Evolutionary conservation across 2,113 vertebrate genomes (phyloP).

Genomic region (Marmota flaviventris): DNA sequence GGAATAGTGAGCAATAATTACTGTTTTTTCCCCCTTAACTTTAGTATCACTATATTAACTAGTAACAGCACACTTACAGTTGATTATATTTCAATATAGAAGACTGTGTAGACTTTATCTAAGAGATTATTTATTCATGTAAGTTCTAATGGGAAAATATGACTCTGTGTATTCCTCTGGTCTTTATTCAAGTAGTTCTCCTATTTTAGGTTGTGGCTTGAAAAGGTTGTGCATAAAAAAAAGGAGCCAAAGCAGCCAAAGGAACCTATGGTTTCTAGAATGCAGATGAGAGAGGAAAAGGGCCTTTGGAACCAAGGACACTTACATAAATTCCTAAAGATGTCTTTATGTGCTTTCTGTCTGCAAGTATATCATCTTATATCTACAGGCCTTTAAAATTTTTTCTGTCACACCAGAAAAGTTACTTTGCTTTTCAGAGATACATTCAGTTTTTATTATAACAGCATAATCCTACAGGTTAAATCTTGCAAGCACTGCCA

Average conservation of each 20-base stretch:
- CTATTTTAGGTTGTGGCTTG: background rate
- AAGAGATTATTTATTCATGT: background rate
- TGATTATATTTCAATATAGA: background rate
- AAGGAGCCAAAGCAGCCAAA: background rate
- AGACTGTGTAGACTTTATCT: background rate
- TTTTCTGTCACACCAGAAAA: slow-evolving; percentile 42
- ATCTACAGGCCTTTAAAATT: background rate
- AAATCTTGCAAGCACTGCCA: slow-evolving; percentile 36
- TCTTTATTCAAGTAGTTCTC: background rate
- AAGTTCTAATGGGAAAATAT: background rate
- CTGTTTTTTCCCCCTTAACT: slow-evolving; percentile 2
- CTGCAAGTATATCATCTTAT: background rate
- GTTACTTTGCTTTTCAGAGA: slow-evolving; percentile 50
- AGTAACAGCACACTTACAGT: background rate
- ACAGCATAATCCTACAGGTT: slow-evolving; percentile 14
- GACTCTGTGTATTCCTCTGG: background rate
- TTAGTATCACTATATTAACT: slow-evolving; percentile 14
- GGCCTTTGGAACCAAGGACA: background rate
- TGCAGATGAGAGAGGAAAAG: background rate
- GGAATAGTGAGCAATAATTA: background rate
- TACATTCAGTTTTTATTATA: slow-evolving; percentile 59
- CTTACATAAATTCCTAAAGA: background rate
- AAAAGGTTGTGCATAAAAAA: background rate
- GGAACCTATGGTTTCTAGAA: background rate
- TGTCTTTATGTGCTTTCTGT: background rate